phyloP scores from a whole-genome alignment of 2,797 vertebrate genomes.

The Enteromius argenteus region DNA sequence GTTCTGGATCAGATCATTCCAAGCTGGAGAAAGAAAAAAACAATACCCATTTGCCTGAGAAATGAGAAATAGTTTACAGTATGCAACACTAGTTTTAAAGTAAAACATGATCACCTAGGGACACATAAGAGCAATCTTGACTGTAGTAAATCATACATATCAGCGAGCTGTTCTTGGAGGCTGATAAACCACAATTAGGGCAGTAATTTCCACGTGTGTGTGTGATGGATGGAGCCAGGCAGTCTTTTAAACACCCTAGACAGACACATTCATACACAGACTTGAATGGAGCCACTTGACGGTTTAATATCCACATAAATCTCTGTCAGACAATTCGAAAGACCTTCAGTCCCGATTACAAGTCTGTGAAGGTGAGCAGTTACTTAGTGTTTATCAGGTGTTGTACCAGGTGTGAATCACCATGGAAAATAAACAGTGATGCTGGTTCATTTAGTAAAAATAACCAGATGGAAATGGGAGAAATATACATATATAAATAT shows the following conservation, averaged over 20 bases:
- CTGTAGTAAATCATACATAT: conserved; percentile 74
- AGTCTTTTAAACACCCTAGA: conserved; percentile 64
- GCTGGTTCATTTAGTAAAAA: neutral
- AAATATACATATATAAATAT: no score
- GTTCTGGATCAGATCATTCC: conserved; percentile 18
- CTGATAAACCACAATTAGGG: conserved; percentile 76
- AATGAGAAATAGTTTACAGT: conserved; percentile 12
- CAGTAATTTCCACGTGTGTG: conserved; percentile 70
- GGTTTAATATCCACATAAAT: conserved; percentile 78
- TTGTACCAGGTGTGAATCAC: conserved; percentile 10
- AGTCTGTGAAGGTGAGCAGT: conserved; percentile 35
- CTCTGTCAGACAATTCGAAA: conserved; percentile 61
- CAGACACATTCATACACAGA: conserved; percentile 49
- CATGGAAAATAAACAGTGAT: conserved; percentile 11
- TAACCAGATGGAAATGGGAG: neutral
- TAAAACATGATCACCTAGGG: conserved; percentile 53
- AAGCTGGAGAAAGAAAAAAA: neutral
- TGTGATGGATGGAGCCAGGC: conserved; percentile 72
- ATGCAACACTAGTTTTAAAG: neutral
- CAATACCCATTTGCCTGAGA: neutral
- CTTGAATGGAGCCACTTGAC: conserved; percentile 62
- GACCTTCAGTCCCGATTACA: conserved; percentile 57
- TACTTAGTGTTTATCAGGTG: conserved; percentile 28
- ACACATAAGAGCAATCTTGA: conserved; percentile 54
- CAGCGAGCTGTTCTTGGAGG: conserved; percentile 64